Base-by-base conservation (phyloP, 2,113 vertebrate genomes). In the Canis aureus region DNA sequence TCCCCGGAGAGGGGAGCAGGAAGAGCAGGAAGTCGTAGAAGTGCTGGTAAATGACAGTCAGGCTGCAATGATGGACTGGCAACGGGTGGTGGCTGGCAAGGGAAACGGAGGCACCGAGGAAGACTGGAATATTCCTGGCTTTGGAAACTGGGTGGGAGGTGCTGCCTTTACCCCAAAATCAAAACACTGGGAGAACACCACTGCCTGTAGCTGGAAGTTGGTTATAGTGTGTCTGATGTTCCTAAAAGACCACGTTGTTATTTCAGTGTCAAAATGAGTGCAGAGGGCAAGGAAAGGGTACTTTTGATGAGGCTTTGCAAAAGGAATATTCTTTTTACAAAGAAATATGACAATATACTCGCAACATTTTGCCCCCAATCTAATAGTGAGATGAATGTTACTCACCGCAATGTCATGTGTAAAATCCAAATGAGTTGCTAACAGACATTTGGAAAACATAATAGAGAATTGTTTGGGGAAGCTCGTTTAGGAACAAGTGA, bases 211-310 rank as follows among this genome's bases (percentile, higher is more conserved):
- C 55, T 76, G 71, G 69, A 87, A 96, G 92, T 55, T n/a, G 74
- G 76, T 53, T 49, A 73, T 83, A 84, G 74, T 64, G 78, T 96
- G 84, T 88, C 87, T 35, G 95, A 97, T 71, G 74, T 69, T 96
- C 95, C 87, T 95, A 62, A 97, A 97, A 97, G 94, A 89, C 83
- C 55, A 82, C 81, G 82, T 96, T 97, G 97, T 94, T 96, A 78
- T 67, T 93, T 90, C 89, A 74, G 80, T 95, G 96, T 96, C 92
- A 88, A n/a, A 88, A 80, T 27, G 27, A 96, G 95, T 57, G 59
- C 94, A 95, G 90, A 87, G 97, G 82, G 57, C 55, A 81, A 81
- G 53, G 29, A 89, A 94, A 87, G 69, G 35, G 67, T 53, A 55
- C 73, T 97, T 92, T 83, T 80, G 71, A 84, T 62, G 76, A 94